Evolutionary conservation across 2,888 invertebrate genomes (phyloP), one percentile per base, ranked within the genome.

Genomic region (Gibbula magus): DNA sequence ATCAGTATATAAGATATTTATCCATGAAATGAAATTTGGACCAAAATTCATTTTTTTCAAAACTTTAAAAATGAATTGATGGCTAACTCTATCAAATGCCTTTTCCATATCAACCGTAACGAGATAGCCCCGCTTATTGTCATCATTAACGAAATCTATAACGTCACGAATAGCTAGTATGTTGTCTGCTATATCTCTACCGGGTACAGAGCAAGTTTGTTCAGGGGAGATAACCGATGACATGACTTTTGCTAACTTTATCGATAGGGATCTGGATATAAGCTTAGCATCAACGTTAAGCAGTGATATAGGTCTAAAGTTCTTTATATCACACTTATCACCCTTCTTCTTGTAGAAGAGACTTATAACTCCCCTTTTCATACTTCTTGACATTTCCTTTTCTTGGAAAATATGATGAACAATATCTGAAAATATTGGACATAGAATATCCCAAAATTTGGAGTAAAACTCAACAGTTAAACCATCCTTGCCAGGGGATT

Each of bases 401-500:
- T 61, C 61, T 3, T n/a, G 0, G 25, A 25, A 61, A 25, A 61
- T n/a, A 20, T 29, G 10, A 25, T 61, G 20, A 0, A 73, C 45
- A 39, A 73, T 51, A 18, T 39, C 18, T n/a, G 5, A 16, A 53
- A 53, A 75, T 22, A 75, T 75, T 2, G 51, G 52, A 18, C 32
- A n/a, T 22, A 75, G 13, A 22, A 75, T 22, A 52, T 51, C 25
- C 75, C 54, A 75, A 32, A 75, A 22, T 5, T 32, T 22, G 1
- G 53, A 8, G 53, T 52, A 75, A 3, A 51, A 75, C 0, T 22
- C 53, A 52, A 54, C 75, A 0, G 75, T 75, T 8, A 75, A 29
- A 2, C 75, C 75, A 20, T 75, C 75, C 53, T 29, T 75, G 10
- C 75, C 75, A 3, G 75, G 75, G 13, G 45, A 45, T 32, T 75